Evolutionary conservation across 2,797 vertebrate genomes (phyloP).

Genomic region (Anguilla anguilla): DNA sequence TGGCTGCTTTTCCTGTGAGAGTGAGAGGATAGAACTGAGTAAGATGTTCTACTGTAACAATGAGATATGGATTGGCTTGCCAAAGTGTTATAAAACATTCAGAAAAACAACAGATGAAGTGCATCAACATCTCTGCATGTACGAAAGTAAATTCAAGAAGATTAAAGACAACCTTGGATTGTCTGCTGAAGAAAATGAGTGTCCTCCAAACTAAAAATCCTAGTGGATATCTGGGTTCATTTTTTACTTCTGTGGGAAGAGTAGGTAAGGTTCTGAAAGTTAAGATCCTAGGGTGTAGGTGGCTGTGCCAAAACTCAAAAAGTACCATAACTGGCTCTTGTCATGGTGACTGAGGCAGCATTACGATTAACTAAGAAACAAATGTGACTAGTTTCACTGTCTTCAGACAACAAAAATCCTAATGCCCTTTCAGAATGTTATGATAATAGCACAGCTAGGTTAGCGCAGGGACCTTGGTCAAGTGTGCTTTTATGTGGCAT

Average conservation of each 20-base stretch:
- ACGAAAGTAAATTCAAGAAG: not conserved
- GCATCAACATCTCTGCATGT: not conserved
- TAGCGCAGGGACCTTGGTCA: not conserved
- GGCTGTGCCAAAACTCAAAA: not conserved
- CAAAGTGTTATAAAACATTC: not conserved
- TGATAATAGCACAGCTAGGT: not conserved
- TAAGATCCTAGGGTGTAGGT: not conserved
- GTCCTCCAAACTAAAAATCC: not conserved
- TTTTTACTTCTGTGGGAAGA: not conserved
- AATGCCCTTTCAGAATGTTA: not conserved
- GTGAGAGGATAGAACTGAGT: slow-evolving; percentile 3
- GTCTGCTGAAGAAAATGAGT: not conserved
- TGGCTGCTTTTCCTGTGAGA: not conserved
- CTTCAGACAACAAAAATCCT: slow-evolving; percentile 1
- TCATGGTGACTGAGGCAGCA: not conserved
- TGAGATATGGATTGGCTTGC: not conserved
- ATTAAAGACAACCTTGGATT: not conserved
- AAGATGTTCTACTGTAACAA: not conserved
- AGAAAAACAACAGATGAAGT: not conserved
- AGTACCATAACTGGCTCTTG: not conserved
- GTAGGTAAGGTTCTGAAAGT: not conserved
- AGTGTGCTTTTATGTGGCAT: not conserved
- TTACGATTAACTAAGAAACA: not conserved
- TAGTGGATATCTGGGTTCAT: not conserved
- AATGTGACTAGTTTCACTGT: not conserved